Evolutionary conservation across 2,888 invertebrate genomes (phyloP).

Genomic region (Troides oblongomaculatus): DNA sequence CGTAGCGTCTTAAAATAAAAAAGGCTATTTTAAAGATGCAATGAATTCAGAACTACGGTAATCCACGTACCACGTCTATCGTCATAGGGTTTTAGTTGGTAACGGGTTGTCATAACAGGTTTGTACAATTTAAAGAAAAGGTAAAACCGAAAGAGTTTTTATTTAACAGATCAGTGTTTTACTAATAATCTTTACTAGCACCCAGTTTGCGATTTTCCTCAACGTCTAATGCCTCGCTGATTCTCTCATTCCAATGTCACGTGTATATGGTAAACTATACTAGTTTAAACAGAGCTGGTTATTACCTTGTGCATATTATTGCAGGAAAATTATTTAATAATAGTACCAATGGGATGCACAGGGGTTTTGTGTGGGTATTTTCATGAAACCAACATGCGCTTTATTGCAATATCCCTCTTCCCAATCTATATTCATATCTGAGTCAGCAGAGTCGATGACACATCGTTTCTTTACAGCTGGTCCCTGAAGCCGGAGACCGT

Average conservation of each 20-base stretch:
- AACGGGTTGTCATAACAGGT: too few species aligned
- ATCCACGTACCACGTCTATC: too few species aligned
- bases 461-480: neutral
- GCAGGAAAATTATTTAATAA: neutral
- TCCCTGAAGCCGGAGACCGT: too few species aligned
- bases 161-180: neutral
- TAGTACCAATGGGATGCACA: neutral
- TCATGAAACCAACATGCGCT: neutral
- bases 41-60: too few species aligned
- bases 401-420: neutral
- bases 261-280: neutral
- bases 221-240: neutral
- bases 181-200: neutral
- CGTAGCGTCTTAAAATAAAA: too few species aligned
- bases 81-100: too few species aligned
- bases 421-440: neutral
- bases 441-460: neutral
- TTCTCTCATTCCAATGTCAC: neutral
- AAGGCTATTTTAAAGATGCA: too few species aligned
- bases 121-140: too few species aligned
- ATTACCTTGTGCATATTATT: neutral
- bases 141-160: too few species aligned
- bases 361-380: neutral
- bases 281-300: neutral
- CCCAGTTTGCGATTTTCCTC: neutral